Evolutionary conservation across 2,797 vertebrate species (phyloP), one percentile per base, ranked within the genome.

Genomic region (Tangara arthus): DNA sequence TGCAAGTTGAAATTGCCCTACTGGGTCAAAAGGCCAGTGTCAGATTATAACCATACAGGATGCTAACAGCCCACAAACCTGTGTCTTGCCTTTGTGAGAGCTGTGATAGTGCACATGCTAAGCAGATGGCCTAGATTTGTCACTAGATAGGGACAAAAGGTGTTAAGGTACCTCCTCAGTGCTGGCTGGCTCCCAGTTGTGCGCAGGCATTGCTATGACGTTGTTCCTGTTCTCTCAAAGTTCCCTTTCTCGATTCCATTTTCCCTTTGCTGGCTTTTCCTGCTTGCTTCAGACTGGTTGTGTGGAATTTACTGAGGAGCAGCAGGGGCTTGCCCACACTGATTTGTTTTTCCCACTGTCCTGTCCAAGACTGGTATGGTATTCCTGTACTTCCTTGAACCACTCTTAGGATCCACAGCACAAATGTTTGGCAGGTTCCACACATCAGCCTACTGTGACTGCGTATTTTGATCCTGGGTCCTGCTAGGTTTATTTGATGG

Each of bases 21-120:
- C 50, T 41, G 23, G 82, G 87, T 93, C 79, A 92, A 82, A 95
- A 91, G 82, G 91, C 71, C 76, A 92, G 76, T 89, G 75, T 64
- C 34, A 64, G 64, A 27, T 85, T 56, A 22, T 46, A 63, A 61
- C 56, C 55, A 6, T 56, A 64, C 75, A 94, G 87, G 82, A 96
- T 92, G 81, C 34, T 69, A 60, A 35, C 42, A 79, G 90, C 75
- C 81, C 81, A 49, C 93, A 73, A 42, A 20, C 11, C 4, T 1
- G 6, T 73, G 68, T 59, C 60, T 85, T 30, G 10, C 63, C 44
- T 73, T 70, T 19, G 27, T 77, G 75, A 56, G 28, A 55, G 59
- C 52, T 64, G 0, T 89, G 56, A 20, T n/a, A 35, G 28, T n/a
- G 26, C 47, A 69, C 4, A 1, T 63, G 47, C 55, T 82, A 5